Base-by-base conservation (phyloP, 2,797 vertebrate species). In the Gouania willdenowi region DNA sequence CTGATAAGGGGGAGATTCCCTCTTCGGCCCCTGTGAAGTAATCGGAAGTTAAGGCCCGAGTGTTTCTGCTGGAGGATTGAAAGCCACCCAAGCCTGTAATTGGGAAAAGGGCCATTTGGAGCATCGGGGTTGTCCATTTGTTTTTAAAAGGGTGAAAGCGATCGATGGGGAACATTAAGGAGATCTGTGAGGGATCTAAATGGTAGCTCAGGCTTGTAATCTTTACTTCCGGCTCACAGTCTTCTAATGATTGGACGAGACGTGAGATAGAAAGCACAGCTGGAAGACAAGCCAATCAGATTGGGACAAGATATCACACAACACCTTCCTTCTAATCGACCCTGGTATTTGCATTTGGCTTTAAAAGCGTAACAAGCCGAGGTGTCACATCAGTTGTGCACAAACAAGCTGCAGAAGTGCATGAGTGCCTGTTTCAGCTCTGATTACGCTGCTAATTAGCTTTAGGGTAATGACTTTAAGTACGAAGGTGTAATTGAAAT, bases 171-270 rank as follows among this genome's bases (percentile, higher is more conserved):
- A 55, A 77, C 85, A 87, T 88, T 87, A 89, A 77, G 71, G 70
- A 83, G 84, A 89, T 90, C 87, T 83, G 78, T 38, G 74, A 82
- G 77, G 82, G 84, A 88, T 88, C 88, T 87, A 87, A 89, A 89
- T 87, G 83, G 72, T 71, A 80, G 73, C 45, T 59, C 40, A n/a
- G 50, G 45, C 54, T 56, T 12, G 17, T 72, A 83, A 80, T 79
- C 73, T 78, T 77, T 80, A 81, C 83, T 87, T 90, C 85, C 87
- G 87, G 82, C 68, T 76, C 44, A 79, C 77, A 68, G 61, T 79
- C 58, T 75, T 77, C 65, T 79, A 85, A 85, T 71, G 87, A 88
- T 79, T 81, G 79, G 77, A 66, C 75, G 15, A 45, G 52, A 50
- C 53, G 55, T 59, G 65, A 66, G 73, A 72, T 76, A 57, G 67